phyloP scores from a whole-genome alignment of 64 coral and sea anemone genomes.

The Catalaphyllia jardinei region DNA sequence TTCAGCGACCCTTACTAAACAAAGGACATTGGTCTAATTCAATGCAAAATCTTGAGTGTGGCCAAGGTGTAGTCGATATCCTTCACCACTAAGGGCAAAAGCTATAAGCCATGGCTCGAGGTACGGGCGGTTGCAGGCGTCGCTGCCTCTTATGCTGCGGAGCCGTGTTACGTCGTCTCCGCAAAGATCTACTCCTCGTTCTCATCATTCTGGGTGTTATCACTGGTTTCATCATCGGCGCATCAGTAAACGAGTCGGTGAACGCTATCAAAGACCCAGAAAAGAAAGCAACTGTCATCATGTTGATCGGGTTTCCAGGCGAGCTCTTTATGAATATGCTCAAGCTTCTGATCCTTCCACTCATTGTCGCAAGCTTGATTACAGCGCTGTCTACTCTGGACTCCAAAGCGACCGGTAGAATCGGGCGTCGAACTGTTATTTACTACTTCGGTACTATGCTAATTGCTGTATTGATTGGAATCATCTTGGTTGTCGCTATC shows the following conservation, averaged over 20 bases:
- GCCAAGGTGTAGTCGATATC: too few species aligned
- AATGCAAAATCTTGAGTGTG: too few species aligned
- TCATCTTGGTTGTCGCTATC: conserved; percentile 57
- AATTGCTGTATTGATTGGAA: conserved; percentile 71
- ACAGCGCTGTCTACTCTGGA: conserved; percentile 67
- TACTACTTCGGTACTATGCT: conserved; percentile 76
- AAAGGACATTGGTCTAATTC: too few species aligned
- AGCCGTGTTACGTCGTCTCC: conserved; percentile 17
- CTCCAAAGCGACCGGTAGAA: conserved; percentile 64
- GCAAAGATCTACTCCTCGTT: conserved; percentile 60
- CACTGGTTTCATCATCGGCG: conserved; percentile 67
- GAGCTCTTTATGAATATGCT: conserved; percentile 89
- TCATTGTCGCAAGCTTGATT: conserved; percentile 76
- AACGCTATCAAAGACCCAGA: conserved; percentile 69
- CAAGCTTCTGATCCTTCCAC: conserved; percentile 68
- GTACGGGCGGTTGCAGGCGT: too few species aligned
- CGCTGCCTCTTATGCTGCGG: conserved; percentile 17
- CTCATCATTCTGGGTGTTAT: conserved; percentile 70
- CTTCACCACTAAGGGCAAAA: too few species aligned
- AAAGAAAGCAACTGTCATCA: conserved; percentile 53
- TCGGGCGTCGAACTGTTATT: conserved; percentile 72
- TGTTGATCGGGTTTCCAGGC: conserved; percentile 83
- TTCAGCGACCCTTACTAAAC: too few species aligned
- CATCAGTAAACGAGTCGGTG: conserved; percentile 48
- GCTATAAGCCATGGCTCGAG: too few species aligned